These are phyloP conservation scores for Mus musculus DNA, from an alignment of 2,113 vertebrate species.

Conservation along the genomic window GRCm39 chr1:156839501-156840000, in stretches of 20 bases:
- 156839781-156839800: not conserved
- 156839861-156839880: not conserved
- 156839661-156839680: not conserved
- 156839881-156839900: not conserved
- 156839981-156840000: not conserved
- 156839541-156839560: not conserved
- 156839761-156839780: not conserved
- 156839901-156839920: not conserved
- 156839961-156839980: not conserved
- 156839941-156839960: not conserved
- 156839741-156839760: not conserved
- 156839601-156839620: not conserved
- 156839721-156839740: not conserved
- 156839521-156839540: not conserved
- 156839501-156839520: not conserved
- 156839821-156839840: not conserved
- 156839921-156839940: not conserved
- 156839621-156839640: not conserved
- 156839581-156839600: not conserved
- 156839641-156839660: not conserved
- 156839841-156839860: not conserved
- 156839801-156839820: not conserved
- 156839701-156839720: not conserved
- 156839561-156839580: not conserved
- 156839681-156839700: not conserved